Percentiles rank a stretch among this genome's conserved stretches.
Conservation (phyloP, 2,888 invertebrate species). For the Heteromurus nitidus region DNA sequence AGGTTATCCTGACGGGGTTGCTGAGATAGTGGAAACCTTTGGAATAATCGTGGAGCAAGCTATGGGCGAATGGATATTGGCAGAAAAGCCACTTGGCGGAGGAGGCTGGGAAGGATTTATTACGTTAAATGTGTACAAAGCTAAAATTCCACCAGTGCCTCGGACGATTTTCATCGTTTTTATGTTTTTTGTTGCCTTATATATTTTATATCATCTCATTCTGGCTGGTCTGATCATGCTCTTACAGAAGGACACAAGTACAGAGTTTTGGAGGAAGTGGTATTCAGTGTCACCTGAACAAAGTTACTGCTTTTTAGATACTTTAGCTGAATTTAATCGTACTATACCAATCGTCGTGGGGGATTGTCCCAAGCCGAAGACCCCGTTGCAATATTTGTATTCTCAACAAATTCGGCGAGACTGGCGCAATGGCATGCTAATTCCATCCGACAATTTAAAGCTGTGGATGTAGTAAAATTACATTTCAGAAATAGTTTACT, state of each 20-base stretch:
- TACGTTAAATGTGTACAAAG: constrained; percentile 65
- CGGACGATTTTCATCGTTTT: constrained; percentile 67
- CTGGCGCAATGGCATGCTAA: no score
- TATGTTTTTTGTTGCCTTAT: constrained; percentile 42
- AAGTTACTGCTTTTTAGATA: constrained; percentile 24
- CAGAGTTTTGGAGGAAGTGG: constrained; percentile 61
- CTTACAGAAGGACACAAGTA: constrained; percentile 24
- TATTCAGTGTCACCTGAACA: constrained; percentile 47
- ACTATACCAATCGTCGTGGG: constrained; percentile 20
- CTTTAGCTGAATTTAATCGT: constrained; percentile 25
- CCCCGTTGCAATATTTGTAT: constrained; percentile 49
- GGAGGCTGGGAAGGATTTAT: constrained; percentile 73
- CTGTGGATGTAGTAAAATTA: no score
- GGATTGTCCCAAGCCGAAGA: constrained; percentile 33
- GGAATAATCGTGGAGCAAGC: constrained; percentile 72
- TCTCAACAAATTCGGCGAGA: constrained; percentile 22
- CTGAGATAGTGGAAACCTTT: constrained; percentile 72
- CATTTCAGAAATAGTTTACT: no score
- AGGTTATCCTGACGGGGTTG: constrained; percentile 71
- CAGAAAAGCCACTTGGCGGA: constrained; percentile 58
- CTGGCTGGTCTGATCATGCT: constrained; percentile 36
- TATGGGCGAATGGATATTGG: constrained; percentile 72
- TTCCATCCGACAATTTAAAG: no score
- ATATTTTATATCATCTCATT: constrained; percentile 50
- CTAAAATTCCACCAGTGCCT: constrained; percentile 69